Conservation (phyloP, 2,797 vertebrate genomes). For the Chromis chromis region DNA sequence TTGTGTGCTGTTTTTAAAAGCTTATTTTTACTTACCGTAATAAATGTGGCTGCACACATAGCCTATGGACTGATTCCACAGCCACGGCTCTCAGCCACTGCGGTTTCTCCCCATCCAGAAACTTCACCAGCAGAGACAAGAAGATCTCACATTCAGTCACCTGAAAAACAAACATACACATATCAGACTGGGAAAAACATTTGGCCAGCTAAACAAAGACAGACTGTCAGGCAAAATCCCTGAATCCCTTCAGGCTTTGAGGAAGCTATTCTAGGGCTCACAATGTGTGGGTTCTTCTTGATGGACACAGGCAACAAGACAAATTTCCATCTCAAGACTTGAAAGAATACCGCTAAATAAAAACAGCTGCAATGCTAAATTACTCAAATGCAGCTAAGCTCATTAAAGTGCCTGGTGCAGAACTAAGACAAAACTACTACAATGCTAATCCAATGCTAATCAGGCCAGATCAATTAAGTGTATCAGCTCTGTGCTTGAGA, state of each 20-base stretch:
- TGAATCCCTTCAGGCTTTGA: conserved; percentile 11
- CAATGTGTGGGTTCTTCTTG: neutral
- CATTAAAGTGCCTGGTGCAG: conserved; percentile 55
- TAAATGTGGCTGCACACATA: conserved; percentile 97
- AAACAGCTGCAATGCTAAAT: conserved; percentile 46
- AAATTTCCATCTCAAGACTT: conserved; percentile 24
- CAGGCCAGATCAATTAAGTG: conserved; percentile 54
- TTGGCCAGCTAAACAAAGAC: conserved; percentile 5
- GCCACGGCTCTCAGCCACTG: conserved; percentile 98
- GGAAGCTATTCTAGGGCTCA: conserved; percentile 4
- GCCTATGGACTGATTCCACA: conserved; percentile 96
- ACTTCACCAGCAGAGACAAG: conserved; percentile 97
- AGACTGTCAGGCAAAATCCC: conserved; percentile 16
- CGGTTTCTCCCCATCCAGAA: conserved; percentile 98
- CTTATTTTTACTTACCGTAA: conserved; percentile 85
- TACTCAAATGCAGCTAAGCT: conserved; percentile 46
- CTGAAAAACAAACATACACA: conserved; percentile 79
- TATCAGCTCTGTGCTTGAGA: conserved; percentile 26
- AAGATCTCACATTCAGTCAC: conserved; percentile 99
- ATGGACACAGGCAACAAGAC: neutral
- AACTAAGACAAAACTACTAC: conserved; percentile 57
- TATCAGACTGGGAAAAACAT: neutral
- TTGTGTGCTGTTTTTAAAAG: too few relatives aligned
- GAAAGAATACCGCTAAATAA: conserved; percentile 34
- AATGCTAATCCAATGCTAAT: conserved; percentile 57